Conservation (phyloP, 2,888 invertebrate species). For the Tinea pellionella region DNA sequence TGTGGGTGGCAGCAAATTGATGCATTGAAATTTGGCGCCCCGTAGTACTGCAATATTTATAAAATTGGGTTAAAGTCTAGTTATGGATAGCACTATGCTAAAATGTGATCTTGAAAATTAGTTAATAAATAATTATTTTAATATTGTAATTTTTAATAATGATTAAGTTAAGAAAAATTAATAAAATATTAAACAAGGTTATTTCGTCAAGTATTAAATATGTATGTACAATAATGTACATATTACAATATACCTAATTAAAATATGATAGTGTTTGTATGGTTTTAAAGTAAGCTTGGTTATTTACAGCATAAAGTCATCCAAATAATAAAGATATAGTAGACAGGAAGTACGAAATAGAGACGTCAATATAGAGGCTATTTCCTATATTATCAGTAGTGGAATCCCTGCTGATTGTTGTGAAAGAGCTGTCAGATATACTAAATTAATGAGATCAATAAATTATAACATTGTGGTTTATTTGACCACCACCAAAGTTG, state of each 20-base stretch:
- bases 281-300: no score
- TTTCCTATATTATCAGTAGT: conserved; percentile 41
- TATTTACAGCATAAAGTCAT: background rate
- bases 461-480: conserved; percentile 26
- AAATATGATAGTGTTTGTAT: no score
- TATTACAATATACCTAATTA: no score
- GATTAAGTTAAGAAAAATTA: no score
- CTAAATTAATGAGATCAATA: conserved; percentile 41
- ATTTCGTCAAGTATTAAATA: no score
- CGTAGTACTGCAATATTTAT: background rate
- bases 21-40: conserved; percentile 1
- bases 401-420: conserved; percentile 59
- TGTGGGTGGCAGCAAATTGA: background rate
- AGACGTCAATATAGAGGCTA: conserved; percentile 44
- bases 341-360: conserved; percentile 47
- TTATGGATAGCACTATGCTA: background rate
- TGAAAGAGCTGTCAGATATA: conserved; percentile 53
- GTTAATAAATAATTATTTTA: no score
- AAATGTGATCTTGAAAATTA: no score
- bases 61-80: background rate
- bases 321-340: background rate
- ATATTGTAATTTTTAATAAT: no score
- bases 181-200: no score
- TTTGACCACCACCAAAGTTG: conserved; percentile 29
- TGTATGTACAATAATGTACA: no score